phyloP scores from a whole-genome alignment of 2,888 invertebrate genomes.

The Oeneis ivallda region DNA sequence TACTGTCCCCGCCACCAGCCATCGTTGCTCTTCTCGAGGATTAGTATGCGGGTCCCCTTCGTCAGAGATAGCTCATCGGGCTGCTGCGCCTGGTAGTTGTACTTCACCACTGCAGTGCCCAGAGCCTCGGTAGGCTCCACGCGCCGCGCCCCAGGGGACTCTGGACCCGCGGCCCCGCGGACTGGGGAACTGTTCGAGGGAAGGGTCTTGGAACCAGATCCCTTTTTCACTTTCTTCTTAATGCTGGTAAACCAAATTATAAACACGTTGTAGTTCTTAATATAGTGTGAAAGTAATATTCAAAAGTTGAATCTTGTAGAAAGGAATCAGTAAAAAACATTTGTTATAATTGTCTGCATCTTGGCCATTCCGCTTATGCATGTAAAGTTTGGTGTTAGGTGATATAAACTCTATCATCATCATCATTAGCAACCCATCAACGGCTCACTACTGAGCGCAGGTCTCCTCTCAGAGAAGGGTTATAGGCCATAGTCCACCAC shows the following conservation, averaged over 20 bases:
- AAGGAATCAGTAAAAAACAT: background rate
- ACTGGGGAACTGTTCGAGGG: conserved; percentile 93
- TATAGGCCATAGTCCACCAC: too few relatives aligned
- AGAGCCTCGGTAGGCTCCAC: conserved; percentile 93
- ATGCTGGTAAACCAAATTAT: conserved; percentile 78
- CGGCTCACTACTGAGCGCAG: too few relatives aligned
- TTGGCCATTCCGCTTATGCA: background rate
- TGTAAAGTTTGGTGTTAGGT: background rate
- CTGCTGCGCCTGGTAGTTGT: conserved; percentile 96
- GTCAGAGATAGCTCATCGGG: conserved; percentile 96
- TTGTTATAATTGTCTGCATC: background rate
- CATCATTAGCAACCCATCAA: too few relatives aligned
- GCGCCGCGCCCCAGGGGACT: conserved; percentile 68
- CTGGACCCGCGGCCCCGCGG: conserved; percentile 82
- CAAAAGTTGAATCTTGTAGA: too few relatives aligned
- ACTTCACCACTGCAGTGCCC: conserved; percentile 95
- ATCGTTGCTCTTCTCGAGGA: conserved; percentile 98
- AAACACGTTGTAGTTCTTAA: background rate
- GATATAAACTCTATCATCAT: too few relatives aligned
- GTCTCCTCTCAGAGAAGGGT: too few relatives aligned
- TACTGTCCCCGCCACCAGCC: conserved; percentile 99
- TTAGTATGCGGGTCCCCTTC: conserved; percentile 96
- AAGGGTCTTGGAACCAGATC: conserved; percentile 91
- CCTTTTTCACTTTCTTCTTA: conserved; percentile 92
- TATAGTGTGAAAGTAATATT: too few relatives aligned